Conservation (phyloP, 2,113 vertebrate genomes). For the Eleginops maclovinus region DNA sequence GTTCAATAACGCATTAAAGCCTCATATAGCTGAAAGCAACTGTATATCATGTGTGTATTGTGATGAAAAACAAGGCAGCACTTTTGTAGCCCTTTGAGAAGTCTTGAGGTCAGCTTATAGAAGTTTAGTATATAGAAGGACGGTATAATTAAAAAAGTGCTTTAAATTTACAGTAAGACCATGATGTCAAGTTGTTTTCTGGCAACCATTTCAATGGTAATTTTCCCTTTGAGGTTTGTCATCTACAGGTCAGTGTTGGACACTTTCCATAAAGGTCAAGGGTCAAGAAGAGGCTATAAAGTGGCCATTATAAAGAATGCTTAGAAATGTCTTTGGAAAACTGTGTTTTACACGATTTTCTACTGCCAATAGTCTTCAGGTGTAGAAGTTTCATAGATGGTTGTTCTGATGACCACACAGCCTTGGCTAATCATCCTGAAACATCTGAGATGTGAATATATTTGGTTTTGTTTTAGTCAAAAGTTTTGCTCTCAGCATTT, state of each 20-base stretch:
- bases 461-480: conserved; percentile 43
- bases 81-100: conserved; percentile 43
- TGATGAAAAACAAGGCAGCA: conserved; percentile 41
- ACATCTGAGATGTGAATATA: conserved; percentile 43
- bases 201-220: conserved; percentile 46
- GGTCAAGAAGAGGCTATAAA: conserved; percentile 58
- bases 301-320: conserved; percentile 47
- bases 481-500: conserved; percentile 9
- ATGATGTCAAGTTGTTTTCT: conserved; percentile 67
- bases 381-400: conserved; percentile 39
- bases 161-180: conserved; percentile 50
- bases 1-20: conserved; percentile 66
- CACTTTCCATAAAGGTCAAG: conserved; percentile 25
- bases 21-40: conserved; percentile 26
- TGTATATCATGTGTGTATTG: background rate
- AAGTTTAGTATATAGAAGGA: conserved; percentile 37
- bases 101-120: conserved; percentile 57
- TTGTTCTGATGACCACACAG: conserved; percentile 34
- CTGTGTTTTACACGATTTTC: conserved; percentile 23
- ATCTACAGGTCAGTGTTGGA: conserved; percentile 59
- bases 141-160: conserved; percentile 45
- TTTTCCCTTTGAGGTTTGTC: conserved; percentile 53
- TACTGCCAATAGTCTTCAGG: conserved; percentile 37
- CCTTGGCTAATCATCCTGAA: conserved; percentile 28
- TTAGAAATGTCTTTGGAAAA: conserved; percentile 57